Evolutionary conservation across 2,888 invertebrate genomes (phyloP).

Genomic region (Coelopa pilipes): DNA sequence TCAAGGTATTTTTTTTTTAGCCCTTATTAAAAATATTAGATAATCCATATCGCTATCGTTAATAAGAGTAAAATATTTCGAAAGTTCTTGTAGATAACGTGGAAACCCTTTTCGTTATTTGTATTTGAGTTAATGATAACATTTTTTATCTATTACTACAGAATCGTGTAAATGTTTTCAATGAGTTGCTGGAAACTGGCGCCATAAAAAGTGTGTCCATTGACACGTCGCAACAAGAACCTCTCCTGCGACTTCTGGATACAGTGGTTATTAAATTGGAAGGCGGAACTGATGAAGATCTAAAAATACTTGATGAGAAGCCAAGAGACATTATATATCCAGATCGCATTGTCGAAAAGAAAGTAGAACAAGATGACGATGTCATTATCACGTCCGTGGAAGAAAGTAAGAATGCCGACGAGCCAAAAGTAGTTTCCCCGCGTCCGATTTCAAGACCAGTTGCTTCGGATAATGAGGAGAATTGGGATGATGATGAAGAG

Average conservation of each 20-base stretch:
- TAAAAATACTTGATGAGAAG: slow-evolving; percentile 84
- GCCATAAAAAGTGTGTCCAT: slow-evolving; percentile 82
- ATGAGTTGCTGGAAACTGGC: slow-evolving; percentile 81
- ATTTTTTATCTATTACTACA: slow-evolving; percentile 62
- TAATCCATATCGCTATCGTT: too few species aligned
- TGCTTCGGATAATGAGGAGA: slow-evolving; percentile 58
- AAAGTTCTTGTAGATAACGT: too few species aligned
- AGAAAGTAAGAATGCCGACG: slow-evolving; percentile 49
- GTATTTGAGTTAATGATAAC: too few species aligned
- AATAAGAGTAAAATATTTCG: too few species aligned
- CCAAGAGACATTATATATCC: slow-evolving; percentile 56
- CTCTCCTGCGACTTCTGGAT: slow-evolving; percentile 88
- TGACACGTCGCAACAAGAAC: slow-evolving; percentile 86
- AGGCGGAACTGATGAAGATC: slow-evolving; percentile 89
- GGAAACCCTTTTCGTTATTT: too few species aligned
- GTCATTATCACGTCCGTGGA: slow-evolving; percentile 56
- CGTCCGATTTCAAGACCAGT: slow-evolving; percentile 42
- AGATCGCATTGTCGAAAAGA: slow-evolving; percentile 55
- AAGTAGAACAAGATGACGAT: slow-evolving; percentile 52
- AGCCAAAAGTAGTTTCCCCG: slow-evolving; percentile 56
- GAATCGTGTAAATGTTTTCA: slow-evolving; percentile 89
- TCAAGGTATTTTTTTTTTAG: slow-evolving; percentile 74
- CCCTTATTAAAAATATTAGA: too few species aligned
- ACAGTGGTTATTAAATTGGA: slow-evolving; percentile 97
- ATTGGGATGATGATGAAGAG: slow-evolving; percentile 61